Evolutionary conservation across 1,140 invertebrate genomes (phyloP).

Genomic region (Laodelphax striatellus): DNA sequence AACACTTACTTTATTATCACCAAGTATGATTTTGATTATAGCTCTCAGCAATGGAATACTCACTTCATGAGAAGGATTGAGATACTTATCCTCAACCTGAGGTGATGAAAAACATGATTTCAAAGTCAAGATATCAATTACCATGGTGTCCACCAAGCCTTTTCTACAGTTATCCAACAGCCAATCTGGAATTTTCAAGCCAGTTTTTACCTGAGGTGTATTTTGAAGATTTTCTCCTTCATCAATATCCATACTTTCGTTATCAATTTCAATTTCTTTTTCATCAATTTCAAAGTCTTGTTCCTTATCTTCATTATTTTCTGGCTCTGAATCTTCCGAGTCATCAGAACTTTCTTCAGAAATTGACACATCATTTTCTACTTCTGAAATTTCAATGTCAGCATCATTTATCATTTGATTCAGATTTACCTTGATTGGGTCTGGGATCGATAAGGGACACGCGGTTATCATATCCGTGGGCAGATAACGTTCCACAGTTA

Average conservation of each 20-base stretch:
- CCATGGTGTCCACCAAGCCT: conserved; percentile 44
- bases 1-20: background rate
- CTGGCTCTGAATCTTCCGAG: background rate
- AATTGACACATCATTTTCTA: conserved; percentile 12
- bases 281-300: conserved; percentile 10
- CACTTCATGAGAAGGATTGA: conserved; percentile 44
- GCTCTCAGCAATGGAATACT: conserved; percentile 49
- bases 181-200: conserved; percentile 43
- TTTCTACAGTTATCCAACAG: conserved; percentile 46
- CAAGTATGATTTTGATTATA: conserved; percentile 48
- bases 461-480: background rate
- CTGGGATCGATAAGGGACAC: background rate
- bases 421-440: conserved; percentile 25
- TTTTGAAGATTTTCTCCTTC: conserved; percentile 15
- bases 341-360: conserved; percentile 19
- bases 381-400: background rate
- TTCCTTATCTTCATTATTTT: conserved; percentile 19
- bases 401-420: background rate
- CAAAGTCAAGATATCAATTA: conserved; percentile 52
- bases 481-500: conserved; percentile 12
- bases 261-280: conserved; percentile 11
- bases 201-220: background rate
- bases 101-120: conserved; percentile 51
- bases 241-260: conserved; percentile 12
- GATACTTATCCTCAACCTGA: conserved; percentile 58